phyloP scores from a whole-genome alignment of 2,888 invertebrate species.

The Trachelus iudaicus region DNA sequence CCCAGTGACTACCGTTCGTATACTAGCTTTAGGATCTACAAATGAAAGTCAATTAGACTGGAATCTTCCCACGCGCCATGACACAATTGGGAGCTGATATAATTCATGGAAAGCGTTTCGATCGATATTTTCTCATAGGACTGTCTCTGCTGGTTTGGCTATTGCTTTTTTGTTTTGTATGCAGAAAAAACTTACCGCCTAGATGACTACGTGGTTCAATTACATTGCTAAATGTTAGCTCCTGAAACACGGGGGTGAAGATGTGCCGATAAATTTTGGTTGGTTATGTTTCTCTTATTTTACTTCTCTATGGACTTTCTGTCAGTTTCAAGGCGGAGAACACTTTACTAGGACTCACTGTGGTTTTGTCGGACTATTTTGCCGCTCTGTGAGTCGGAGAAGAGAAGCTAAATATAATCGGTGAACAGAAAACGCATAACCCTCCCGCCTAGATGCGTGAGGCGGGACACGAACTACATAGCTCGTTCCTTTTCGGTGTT shows the following conservation, averaged over 20 bases:
- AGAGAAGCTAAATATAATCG: slow-evolving; percentile 46
- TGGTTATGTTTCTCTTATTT: slow-evolving; percentile 15
- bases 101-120: neutral
- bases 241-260: neutral
- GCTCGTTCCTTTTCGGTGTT: slow-evolving; percentile 1
- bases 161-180: neutral
- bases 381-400: slow-evolving; percentile 18
- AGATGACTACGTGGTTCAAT: too few species aligned
- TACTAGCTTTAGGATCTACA: neutral
- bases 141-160: neutral
- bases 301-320: slow-evolving; percentile 16
- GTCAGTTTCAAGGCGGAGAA: slow-evolving; percentile 5
- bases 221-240: too few species aligned
- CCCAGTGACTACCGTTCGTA: neutral
- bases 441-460: slow-evolving; percentile 40
- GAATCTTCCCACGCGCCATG: neutral
- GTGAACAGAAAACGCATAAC: slow-evolving; percentile 30
- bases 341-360: neutral
- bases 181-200: too few species aligned
- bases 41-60: neutral
- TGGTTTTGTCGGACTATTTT: neutral
- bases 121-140: neutral
- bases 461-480: neutral
- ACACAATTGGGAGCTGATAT: neutral
- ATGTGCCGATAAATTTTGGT: slow-evolving; percentile 14